Conservation (phyloP, 2,888 invertebrate species). For the Scaptomyza flava region DNA sequence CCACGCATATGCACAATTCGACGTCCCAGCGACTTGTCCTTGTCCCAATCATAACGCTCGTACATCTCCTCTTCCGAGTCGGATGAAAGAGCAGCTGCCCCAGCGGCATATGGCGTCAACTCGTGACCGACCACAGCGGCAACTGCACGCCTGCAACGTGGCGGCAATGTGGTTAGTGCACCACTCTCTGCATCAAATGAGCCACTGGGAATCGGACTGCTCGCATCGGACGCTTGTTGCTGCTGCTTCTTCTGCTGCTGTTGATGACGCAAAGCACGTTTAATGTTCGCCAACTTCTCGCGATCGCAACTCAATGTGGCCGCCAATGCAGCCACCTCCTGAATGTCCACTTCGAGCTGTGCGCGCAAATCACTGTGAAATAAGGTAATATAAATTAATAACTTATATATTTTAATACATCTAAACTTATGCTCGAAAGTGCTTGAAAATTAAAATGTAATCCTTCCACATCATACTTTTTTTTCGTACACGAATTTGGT, state of each 20-base stretch:
- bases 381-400: neutral
- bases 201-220: constrained; percentile 12
- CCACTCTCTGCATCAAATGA: constrained; percentile 61
- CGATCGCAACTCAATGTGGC: constrained; percentile 82
- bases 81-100: constrained; percentile 78
- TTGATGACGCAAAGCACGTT: constrained; percentile 73
- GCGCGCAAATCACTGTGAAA: constrained; percentile 96
- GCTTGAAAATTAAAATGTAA: too few species aligned
- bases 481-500: too few species aligned
- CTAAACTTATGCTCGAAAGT: too few species aligned
- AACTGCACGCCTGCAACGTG: constrained; percentile 54
- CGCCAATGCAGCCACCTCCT: constrained; percentile 82
- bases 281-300: constrained; percentile 79
- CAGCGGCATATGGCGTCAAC: constrained; percentile 69
- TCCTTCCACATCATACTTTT: too few species aligned
- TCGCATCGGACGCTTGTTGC: constrained; percentile 11
- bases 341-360: constrained; percentile 89
- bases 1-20: constrained; percentile 79
- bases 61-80: constrained; percentile 81
- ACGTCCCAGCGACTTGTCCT: constrained; percentile 72
- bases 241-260: constrained; percentile 50
- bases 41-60: constrained; percentile 81
- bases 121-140: constrained; percentile 52
- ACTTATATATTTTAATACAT: too few species aligned
- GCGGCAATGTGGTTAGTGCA: constrained; percentile 68